These are phyloP conservation scores for Papilio polytes DNA, from an alignment of 1,140 invertebrate species.

Conservation along the genomic window DNA sequence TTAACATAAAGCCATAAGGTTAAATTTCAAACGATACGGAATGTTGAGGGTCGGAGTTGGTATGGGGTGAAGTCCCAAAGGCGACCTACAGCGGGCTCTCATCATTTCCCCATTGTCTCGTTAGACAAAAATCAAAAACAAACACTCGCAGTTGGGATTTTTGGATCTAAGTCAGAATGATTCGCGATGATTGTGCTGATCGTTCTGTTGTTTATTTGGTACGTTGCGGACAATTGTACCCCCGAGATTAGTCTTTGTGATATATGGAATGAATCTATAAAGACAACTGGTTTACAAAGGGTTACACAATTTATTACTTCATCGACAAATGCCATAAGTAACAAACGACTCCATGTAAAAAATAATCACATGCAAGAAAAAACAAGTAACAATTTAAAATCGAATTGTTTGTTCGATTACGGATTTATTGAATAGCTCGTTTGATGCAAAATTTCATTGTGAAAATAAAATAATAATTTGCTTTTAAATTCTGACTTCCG, in stretches of 20 bases:
- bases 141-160: slow-evolving; percentile 78
- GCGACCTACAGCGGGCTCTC: slow-evolving; percentile 74
- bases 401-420: background rate
- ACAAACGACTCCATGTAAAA: background rate
- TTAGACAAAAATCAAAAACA: slow-evolving; percentile 84
- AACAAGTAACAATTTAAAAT: background rate
- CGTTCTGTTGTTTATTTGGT: slow-evolving; percentile 60
- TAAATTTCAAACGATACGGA: slow-evolving; percentile 48
- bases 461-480: background rate
- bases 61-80: slow-evolving; percentile 80
- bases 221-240: slow-evolving; percentile 66
- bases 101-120: slow-evolving; percentile 84
- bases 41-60: slow-evolving; percentile 59
- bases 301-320: slow-evolving; percentile 26
- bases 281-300: slow-evolving; percentile 35
- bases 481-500: background rate
- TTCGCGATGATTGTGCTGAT: slow-evolving; percentile 73
- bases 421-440: background rate
- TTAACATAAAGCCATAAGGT: slow-evolving; percentile 56
- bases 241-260: slow-evolving; percentile 57
- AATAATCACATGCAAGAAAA: background rate
- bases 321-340: background rate
- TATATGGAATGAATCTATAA: slow-evolving; percentile 52
- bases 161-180: slow-evolving; percentile 76
- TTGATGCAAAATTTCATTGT: background rate